Percentiles rank a stretch among this genome's conserved stretches.
Conservation (phyloP, 2,797 vertebrate genomes). For the Dendrocincla tyrannina region DNA sequence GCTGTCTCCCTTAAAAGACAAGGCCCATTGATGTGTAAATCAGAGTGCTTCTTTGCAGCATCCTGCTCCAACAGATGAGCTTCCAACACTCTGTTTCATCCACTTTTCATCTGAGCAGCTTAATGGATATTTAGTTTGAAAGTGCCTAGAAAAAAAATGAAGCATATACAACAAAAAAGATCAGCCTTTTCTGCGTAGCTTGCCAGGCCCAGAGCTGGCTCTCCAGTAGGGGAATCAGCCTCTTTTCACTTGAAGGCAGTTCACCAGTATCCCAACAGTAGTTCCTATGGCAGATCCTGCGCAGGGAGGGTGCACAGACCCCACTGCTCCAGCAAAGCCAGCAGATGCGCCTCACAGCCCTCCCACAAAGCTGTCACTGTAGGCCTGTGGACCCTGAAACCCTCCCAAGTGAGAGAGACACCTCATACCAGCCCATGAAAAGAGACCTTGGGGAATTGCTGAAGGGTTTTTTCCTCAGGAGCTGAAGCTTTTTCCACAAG, state of each 20-base stretch:
- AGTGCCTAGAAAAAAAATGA: background rate
- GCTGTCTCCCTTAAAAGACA: background rate
- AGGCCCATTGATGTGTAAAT: background rate
- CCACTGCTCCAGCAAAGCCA: background rate
- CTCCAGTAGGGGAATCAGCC: background rate
- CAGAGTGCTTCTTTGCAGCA: background rate
- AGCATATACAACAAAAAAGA: too few relatives aligned
- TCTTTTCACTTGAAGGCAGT: background rate
- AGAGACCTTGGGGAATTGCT: rapidly evolving
- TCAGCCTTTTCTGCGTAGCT: background rate
- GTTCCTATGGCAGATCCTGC: rapidly evolving
- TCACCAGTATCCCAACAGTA: background rate
- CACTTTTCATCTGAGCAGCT: background rate
- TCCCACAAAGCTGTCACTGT: background rate
- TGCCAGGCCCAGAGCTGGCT: background rate
- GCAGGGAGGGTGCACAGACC: background rate
- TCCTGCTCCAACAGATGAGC: background rate
- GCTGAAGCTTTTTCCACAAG: rapidly evolving
- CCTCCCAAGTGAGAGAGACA: rapidly evolving
- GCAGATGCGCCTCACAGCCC: background rate
- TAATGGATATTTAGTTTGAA: background rate
- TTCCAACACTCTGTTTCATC: background rate
- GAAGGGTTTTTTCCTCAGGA: rapidly evolving
- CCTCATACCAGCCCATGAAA: rapidly evolving
- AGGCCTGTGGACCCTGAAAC: rapidly evolving